phyloP scores from a whole-genome alignment of 1,140 invertebrate genomes.

The Harlomillsia oculata region DNA sequence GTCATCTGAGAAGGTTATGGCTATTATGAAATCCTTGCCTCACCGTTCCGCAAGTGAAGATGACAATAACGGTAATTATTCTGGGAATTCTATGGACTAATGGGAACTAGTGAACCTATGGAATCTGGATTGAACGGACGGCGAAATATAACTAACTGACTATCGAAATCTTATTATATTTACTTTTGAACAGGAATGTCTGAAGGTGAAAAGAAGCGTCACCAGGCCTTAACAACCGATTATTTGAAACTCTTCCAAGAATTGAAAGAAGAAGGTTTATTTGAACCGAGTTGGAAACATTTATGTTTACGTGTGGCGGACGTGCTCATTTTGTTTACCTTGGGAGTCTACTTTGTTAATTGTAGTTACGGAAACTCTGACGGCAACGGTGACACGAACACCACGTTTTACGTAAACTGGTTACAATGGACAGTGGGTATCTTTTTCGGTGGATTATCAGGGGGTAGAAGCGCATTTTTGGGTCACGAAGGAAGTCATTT shows the following conservation, averaged over 20 bases:
- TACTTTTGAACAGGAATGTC: too few species aligned
- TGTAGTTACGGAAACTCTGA: too few species aligned
- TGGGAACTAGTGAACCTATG: too few species aligned
- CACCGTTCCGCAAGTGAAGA: background rate
- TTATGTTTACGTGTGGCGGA: background rate
- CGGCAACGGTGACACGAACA: too few species aligned
- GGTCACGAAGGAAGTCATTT: conserved; percentile 13
- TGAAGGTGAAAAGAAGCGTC: too few species aligned
- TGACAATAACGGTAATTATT: background rate
- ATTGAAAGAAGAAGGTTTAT: background rate
- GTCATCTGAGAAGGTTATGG: conserved; percentile 6
- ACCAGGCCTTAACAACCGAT: background rate
- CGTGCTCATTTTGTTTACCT: background rate
- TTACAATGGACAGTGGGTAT: background rate
- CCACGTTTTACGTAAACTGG: background rate
- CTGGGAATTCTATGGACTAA: too few species aligned
- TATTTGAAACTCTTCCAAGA: background rate
- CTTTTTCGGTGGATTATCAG: background rate
- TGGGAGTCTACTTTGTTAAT: background rate
- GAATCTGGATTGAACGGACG: too few species aligned
- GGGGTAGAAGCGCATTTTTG: background rate
- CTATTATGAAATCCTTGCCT: conserved; percentile 6
- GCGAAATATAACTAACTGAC: too few species aligned
- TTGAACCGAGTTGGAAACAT: background rate
- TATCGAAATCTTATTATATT: too few species aligned